Percentiles rank a stretch among this genome's conserved stretches.
phyloP scores from a whole-genome alignment of 2,888 invertebrate genomes.

The Acronicta aceris region DNA sequence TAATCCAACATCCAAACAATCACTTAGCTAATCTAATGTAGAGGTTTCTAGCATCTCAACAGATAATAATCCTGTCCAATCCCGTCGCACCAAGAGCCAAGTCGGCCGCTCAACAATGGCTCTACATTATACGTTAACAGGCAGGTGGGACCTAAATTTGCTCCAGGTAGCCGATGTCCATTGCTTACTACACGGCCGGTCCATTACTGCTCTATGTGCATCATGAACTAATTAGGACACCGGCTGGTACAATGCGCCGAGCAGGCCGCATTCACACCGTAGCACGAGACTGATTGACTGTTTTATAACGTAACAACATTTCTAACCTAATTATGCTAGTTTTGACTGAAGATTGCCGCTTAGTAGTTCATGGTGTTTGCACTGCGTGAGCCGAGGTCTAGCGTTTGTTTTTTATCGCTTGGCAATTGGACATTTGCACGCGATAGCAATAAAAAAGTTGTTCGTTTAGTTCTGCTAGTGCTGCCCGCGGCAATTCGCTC shows the following conservation, averaged over 20 bases:
- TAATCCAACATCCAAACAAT: constrained; percentile 16
- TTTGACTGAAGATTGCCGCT: constrained; percentile 35
- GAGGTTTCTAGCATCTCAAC: constrained; percentile 13
- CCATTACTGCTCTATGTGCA: constrained; percentile 69
- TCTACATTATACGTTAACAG: constrained; percentile 49
- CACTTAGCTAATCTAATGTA: constrained; percentile 16
- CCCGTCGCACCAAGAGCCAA: constrained; percentile 27
- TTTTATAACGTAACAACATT: constrained; percentile 30
- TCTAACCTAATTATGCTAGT: constrained; percentile 21
- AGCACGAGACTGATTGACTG: constrained; percentile 22
- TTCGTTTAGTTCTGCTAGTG: constrained; percentile 48
- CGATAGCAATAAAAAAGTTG: constrained; percentile 55
- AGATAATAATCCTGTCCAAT: constrained; percentile 38
- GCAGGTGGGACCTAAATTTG: constrained; percentile 50
- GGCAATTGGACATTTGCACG: constrained; percentile 53
- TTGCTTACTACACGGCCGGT: constrained; percentile 62
- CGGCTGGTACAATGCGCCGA: constrained; percentile 51
- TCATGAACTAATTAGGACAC: constrained; percentile 68
- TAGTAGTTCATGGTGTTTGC: constrained; percentile 17
- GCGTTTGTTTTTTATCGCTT: constrained; percentile 50
- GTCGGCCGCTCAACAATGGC: constrained; percentile 47
- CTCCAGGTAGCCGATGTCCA: constrained; percentile 43
- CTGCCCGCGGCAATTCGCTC: constrained; percentile 26
- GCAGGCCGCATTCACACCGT: constrained; percentile 33
- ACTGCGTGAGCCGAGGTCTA: constrained; percentile 30